Base-by-base conservation (phyloP, 1,140 invertebrate species). In the Delia radicum region DNA sequence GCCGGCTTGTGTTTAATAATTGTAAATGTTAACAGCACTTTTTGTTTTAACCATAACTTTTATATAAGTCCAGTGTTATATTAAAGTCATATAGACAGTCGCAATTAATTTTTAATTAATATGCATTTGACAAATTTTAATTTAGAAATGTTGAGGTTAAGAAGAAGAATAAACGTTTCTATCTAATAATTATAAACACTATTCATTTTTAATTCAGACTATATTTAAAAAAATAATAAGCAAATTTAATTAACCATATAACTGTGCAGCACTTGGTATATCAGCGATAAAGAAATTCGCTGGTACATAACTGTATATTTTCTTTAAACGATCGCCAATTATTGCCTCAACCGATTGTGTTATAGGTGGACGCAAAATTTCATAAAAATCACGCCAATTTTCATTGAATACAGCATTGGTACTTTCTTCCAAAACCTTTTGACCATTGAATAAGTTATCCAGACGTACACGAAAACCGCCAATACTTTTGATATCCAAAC, bases 351-450 rank as follows among this genome's bases (percentile, higher is more conserved):
- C 89, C 27, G 91, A 90, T 83, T 89, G 89, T 42, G 89, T 87
- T 76, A 91, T 86, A 72, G 91, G 89, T 15, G 91, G 90, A 78
- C 89, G 85, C 21, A 92, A 79, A 15, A 91, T 89, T 77, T 90
- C 90, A 8, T 89, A 88, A 8, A 91, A 88, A 55, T 90, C 88
- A 18, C 88, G 86, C 90, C 90, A 92, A 80, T 91, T 92, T 15
- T 88, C 89, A 81, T 92, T 92, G 67, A 92, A 86, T 81, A 91
- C 90, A 5, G 87, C 86, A 76, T 92, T 91, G 3, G 90, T 91
- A 69, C 88, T 89, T 27, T 90, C 89, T 87, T 91, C 90, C 87
- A 84, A 73, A 61, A 77, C 77, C 0, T 73, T 71, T 27, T 79
- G 76, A 1, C 72, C 74, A 0, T 74, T 78, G 21, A 84, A 82